Percentiles rank a stretch among this genome's conserved stretches.
Evolutionary conservation across 1,140 invertebrate genomes (phyloP).

Genomic region (Brachionus koreanus): DNA sequence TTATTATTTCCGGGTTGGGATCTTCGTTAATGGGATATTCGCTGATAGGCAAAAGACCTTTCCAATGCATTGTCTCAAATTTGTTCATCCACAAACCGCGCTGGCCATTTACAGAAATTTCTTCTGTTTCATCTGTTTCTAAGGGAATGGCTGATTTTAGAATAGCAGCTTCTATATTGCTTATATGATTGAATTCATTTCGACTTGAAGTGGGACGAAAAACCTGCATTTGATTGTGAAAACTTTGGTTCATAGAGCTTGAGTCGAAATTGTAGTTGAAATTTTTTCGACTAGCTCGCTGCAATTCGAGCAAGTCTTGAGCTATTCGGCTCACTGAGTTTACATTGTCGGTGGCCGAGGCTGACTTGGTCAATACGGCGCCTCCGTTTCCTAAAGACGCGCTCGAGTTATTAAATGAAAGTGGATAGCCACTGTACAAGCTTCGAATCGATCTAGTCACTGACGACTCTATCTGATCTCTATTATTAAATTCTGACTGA

Average conservation of each 20-base stretch:
- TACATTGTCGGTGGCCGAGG: neutral
- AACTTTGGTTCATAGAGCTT: slow-evolving; percentile 7
- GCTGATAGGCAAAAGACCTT: neutral
- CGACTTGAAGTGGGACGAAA: neutral
- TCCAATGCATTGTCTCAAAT: slow-evolving; percentile 14
- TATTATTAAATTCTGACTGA: neutral
- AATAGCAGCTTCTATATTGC: slow-evolving; percentile 39
- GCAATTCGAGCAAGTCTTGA: slow-evolving; percentile 33
- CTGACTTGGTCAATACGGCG: neutral
- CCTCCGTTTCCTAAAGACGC: neutral
- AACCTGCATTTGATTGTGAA: neutral
- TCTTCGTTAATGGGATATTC: slow-evolving; percentile 34
- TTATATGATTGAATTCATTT: neutral
- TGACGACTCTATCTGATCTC: neutral
- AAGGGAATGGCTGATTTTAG: slow-evolving; percentile 12
- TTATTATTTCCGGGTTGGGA: slow-evolving; percentile 4
- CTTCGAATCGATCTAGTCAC: slow-evolving; percentile 14
- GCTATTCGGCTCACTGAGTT: slow-evolving; percentile 31
- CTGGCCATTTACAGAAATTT: slow-evolving; percentile 31
- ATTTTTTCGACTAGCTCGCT: slow-evolving; percentile 35
- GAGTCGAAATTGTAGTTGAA: neutral
- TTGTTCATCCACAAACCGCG: slow-evolving; percentile 22
- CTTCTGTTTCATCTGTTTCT: slow-evolving; percentile 15
- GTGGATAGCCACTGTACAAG: slow-evolving; percentile 8
- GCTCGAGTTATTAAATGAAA: neutral